phyloP scores from a whole-genome alignment of 2,113 vertebrate genomes.

The Gavialis gangeticus region DNA sequence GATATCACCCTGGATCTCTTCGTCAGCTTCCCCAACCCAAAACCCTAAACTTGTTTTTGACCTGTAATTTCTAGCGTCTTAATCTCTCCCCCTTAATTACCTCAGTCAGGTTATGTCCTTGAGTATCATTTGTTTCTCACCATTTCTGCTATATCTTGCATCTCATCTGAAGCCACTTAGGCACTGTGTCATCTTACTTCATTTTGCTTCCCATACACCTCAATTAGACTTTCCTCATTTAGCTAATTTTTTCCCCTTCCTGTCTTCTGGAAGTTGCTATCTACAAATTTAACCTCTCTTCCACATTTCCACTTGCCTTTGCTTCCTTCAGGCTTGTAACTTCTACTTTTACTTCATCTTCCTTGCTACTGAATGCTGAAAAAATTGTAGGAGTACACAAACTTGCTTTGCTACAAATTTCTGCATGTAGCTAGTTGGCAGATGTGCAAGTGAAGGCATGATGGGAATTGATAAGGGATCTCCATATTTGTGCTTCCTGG shows the following conservation, averaged over 20 bases:
- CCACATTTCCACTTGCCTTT: not conserved
- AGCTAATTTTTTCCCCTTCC: not conserved
- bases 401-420: not conserved
- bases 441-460: too few relatives aligned
- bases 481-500: too few relatives aligned
- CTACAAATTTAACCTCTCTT: not conserved
- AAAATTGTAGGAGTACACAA: not conserved
- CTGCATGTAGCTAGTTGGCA: not conserved
- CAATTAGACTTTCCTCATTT: not conserved
- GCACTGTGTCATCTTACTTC: not conserved
- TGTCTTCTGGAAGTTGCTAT: not conserved
- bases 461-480: too few relatives aligned
- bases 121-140: not conserved
- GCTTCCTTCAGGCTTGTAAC: not conserved
- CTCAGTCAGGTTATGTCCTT: not conserved
- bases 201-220: not conserved
- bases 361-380: not conserved
- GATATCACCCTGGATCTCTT: not conserved
- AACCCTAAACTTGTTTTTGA: not conserved
- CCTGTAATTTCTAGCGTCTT: not conserved
- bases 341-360: not conserved
- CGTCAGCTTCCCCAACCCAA: not conserved
- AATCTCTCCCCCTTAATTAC: not conserved
- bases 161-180: not conserved
- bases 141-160: not conserved